Conservation (phyloP, 1,140 invertebrate genomes). For the Habropoda laboriosa region DNA sequence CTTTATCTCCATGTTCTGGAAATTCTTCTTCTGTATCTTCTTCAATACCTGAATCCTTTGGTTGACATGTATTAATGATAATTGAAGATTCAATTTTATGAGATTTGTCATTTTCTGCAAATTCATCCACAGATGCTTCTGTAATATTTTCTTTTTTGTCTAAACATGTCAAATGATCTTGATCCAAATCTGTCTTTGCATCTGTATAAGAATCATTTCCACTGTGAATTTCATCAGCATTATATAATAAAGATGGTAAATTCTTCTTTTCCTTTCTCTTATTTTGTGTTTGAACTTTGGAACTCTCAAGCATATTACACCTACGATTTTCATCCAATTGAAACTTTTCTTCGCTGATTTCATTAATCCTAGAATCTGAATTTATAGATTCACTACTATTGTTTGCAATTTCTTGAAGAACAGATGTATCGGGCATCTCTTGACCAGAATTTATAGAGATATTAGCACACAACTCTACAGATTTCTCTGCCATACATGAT, state of each 20-base stretch:
- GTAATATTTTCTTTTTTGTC: background rate
- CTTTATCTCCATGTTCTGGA: background rate
- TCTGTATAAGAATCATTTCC: background rate
- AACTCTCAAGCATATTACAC: background rate
- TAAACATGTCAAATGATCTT: background rate
- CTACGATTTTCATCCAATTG: too few species aligned
- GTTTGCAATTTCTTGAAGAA: too few species aligned
- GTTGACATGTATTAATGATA: background rate
- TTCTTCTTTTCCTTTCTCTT: background rate
- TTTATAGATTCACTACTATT: too few species aligned
- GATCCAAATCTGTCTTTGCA: background rate
- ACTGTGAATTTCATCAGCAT: background rate
- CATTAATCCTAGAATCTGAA: background rate
- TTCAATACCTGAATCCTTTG: slow-evolving; percentile 39
- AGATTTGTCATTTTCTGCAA: background rate
- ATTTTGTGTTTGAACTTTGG: background rate
- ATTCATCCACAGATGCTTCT: too few species aligned
- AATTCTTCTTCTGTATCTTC: slow-evolving; percentile 36
- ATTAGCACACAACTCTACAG: background rate
- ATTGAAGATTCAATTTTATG: background rate
- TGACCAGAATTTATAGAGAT: background rate
- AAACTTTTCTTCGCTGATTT: background rate
- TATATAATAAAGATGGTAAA: background rate
- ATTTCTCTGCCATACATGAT: background rate
- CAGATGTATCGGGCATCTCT: background rate